Conservation (phyloP, 2,113 vertebrate genomes). For the Notothenia coriiceps region DNA sequence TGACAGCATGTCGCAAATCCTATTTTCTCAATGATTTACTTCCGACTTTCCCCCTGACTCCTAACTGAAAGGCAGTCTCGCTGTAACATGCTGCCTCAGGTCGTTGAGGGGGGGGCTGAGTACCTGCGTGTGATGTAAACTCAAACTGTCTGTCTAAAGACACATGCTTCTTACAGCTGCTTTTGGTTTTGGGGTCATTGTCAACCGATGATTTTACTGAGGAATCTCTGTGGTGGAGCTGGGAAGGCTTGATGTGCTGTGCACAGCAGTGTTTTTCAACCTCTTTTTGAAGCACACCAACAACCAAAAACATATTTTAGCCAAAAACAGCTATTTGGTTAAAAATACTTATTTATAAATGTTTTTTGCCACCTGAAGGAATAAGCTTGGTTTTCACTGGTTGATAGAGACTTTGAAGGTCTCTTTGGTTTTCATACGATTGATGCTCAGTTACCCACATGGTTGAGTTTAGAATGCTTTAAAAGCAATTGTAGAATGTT, state of each 20-base stretch:
- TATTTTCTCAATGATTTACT: constrained; percentile 61
- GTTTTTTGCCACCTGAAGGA: too few species aligned
- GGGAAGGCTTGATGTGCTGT: constrained; percentile 38
- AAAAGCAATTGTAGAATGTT: too few species aligned
- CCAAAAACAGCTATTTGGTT: too few species aligned
- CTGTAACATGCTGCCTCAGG: constrained; percentile 12
- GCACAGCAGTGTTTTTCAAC: not conserved
- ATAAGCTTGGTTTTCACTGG: too few species aligned
- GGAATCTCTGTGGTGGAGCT: constrained; percentile 49
- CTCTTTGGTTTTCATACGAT: too few species aligned
- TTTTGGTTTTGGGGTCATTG: constrained; percentile 44
- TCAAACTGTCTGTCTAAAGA: constrained; percentile 20
- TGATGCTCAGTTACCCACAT: too few species aligned
- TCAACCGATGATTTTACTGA: constrained; percentile 37
- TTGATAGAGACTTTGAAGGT: too few species aligned
- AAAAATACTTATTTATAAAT: too few species aligned
- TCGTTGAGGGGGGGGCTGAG: not conserved
- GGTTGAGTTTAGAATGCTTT: too few species aligned
- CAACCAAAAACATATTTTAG: too few species aligned
- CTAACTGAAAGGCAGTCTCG: constrained; percentile 5
- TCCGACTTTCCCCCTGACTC: constrained; percentile 21
- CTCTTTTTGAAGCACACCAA: too few species aligned
- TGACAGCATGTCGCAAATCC: constrained; percentile 59
- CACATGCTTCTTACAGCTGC: constrained; percentile 41
- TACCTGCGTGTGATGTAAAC: constrained; percentile 37